Evolutionary conservation across 2,888 invertebrate genomes (phyloP).

Genomic region (Serripes groenlandicus): DNA sequence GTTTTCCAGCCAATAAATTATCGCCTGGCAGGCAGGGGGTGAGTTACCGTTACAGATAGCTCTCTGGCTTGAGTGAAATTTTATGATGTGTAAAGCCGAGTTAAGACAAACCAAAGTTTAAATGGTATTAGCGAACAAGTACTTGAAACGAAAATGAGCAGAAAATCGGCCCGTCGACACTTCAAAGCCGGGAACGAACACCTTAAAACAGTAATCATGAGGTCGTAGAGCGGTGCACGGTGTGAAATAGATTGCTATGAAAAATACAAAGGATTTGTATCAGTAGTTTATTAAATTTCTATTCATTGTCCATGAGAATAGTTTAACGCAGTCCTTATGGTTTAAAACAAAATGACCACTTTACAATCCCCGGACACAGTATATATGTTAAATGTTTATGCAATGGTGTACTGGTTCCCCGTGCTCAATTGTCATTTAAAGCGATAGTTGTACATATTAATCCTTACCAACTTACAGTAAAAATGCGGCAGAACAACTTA

Average conservation of each 20-base stretch:
- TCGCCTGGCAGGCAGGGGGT: conserved; percentile 10
- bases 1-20: conserved; percentile 34
- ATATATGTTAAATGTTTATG: too few species aligned
- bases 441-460: too few species aligned
- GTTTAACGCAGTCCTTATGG: too few species aligned
- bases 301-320: neutral
- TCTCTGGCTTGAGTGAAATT: conserved; percentile 25
- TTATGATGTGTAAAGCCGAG: conserved; percentile 25
- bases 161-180: conserved; percentile 18
- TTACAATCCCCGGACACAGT: too few species aligned
- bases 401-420: too few species aligned
- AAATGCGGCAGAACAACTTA: too few species aligned
- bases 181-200: conserved; percentile 13
- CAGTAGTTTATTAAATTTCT: conserved; percentile 1
- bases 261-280: conserved; percentile 17
- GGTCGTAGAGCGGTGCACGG: conserved; percentile 18
- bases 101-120: conserved; percentile 9
- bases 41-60: conserved; percentile 9
- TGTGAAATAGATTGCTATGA: conserved; percentile 21
- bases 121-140: conserved; percentile 25
- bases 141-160: conserved; percentile 25
- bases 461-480: too few species aligned
- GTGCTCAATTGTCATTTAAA: too few species aligned
- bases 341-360: too few species aligned
- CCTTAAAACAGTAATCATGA: conserved; percentile 9